These are phyloP conservation scores for Coelopa pilipes DNA, from an alignment of 2,888 invertebrate genomes.

Conservation along the genomic window DNA sequence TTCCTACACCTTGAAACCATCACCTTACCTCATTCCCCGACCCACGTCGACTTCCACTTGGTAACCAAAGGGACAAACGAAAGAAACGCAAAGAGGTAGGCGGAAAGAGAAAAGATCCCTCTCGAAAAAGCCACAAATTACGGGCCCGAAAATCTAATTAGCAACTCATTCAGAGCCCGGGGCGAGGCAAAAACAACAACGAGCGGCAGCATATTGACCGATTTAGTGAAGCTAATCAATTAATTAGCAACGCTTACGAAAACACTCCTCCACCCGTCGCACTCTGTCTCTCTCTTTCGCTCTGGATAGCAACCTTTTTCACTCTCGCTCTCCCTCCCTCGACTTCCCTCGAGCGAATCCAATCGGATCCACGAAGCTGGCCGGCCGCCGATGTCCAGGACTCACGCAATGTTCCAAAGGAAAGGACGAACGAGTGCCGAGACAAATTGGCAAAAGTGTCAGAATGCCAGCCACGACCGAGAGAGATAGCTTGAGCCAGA, in stretches of 20 bases:
- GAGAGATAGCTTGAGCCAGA: neutral
- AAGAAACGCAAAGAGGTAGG: neutral
- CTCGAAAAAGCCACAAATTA: slow-evolving; percentile 13
- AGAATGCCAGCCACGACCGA: slow-evolving; percentile 53
- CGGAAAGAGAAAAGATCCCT: neutral
- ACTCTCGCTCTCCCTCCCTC: no score
- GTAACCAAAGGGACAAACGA: neutral
- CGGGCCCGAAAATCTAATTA: slow-evolving; percentile 59
- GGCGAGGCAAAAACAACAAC: slow-evolving; percentile 39
- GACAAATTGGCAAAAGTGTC: slow-evolving; percentile 54
- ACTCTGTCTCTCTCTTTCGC: no score
- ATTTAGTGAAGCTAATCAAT: slow-evolving; percentile 66
- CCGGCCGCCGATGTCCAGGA: no score
- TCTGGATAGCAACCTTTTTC: no score
- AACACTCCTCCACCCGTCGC: neutral
- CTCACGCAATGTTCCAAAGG: neutral
- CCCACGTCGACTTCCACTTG: neutral
- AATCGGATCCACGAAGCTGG: no score
- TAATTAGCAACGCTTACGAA: slow-evolving; percentile 56
- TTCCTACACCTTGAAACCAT: no score
- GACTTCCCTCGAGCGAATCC: no score
- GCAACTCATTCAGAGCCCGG: slow-evolving; percentile 57
- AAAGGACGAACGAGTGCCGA: neutral
- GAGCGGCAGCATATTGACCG: slow-evolving; percentile 60
- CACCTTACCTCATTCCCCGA: no score